A percentile compares a stretch with the other conserved stretches of the same genome.
Conservation (phyloP, 92 coral and sea anemone species). For the Galaxea fascicularis region DNA sequence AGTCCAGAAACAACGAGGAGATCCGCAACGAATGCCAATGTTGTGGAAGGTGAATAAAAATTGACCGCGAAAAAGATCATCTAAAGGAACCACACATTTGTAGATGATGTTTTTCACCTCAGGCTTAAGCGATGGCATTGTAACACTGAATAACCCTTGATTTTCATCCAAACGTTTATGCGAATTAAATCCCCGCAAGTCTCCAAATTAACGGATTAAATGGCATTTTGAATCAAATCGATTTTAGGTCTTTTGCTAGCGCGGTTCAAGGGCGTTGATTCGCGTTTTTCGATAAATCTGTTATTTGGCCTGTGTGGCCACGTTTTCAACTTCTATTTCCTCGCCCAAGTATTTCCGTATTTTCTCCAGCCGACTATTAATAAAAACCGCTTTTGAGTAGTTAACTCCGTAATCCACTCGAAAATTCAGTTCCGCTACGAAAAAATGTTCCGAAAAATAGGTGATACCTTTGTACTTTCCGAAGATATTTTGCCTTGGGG, state of each 20-base stretch:
- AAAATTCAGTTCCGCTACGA: background rate
- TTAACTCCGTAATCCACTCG: background rate
- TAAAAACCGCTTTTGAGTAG: background rate
- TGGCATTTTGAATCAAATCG: conserved; percentile 29
- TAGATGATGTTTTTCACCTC: too few species aligned
- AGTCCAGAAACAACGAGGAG: too few species aligned
- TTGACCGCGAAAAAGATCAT: too few species aligned
- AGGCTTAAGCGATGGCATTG: too few species aligned
- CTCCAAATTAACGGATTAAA: conserved; percentile 25
- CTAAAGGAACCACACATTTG: too few species aligned
- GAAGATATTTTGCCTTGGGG: conserved; percentile 30
- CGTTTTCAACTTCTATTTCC: conserved; percentile 13
- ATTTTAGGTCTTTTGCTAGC: background rate
- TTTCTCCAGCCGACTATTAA: conserved; percentile 2
- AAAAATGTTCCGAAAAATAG: background rate
- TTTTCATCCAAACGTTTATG: background rate
- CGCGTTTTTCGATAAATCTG: background rate
- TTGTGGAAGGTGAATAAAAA: too few species aligned
- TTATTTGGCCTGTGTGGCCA: background rate
- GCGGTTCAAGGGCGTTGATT: background rate
- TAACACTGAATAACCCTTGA: background rate
- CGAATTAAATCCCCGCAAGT: background rate
- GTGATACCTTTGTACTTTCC: conserved; percentile 23
- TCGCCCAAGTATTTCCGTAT: background rate
- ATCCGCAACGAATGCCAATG: too few species aligned